Base-by-base conservation (phyloP, 2,797 vertebrate species). In the Tolypeutes matacus region DNA sequence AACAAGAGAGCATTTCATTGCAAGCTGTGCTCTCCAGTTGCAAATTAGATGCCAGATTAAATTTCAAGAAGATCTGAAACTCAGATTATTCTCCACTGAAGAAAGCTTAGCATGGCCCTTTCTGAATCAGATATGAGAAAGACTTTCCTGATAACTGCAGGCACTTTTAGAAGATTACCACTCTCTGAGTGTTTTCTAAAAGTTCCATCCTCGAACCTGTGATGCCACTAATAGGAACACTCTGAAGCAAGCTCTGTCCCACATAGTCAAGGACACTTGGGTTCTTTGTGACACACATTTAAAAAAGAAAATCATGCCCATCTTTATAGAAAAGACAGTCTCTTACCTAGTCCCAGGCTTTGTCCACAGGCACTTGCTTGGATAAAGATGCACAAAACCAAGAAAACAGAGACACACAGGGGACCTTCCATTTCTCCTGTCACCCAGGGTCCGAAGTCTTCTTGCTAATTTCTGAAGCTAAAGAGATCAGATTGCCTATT, bases 341-440 rank as follows among this genome's bases (percentile, higher is more conserved):
- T 94, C 95, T 98, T 98, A 99, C 98, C 98, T 98, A 96, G 93
- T 96, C 58, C 85, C 72, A 78, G 76, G 73, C 95, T 97, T 93
- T 93, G 94, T 97, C 97, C 98, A 2, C 89, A 36, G 51, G 97
- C 62, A 23, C 96, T 95, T 90, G 96, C 96, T 87, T 97, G 94
- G 49, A 65, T 27, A 89, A 95, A 88, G 93, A 96, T 9, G 87
- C 72, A 97, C 64, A 97, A 92, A 93, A 98, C 31, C 65, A 98
- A 64, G 62, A 98, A 92, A 89, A 98, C 5, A 27, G 82, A 86
- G 51, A 97, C 34, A 34, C 93, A 67, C 25, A 13, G 96, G 49
- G 81, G 51, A 67, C 51, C 96, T 93, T 90, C 98, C 98, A 99
- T 99, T 93, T 97, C 94, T 97, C 96, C 82, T 82, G 67, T 96